Base-by-base conservation (phyloP, 2,888 invertebrate species). In the Anorthoa munda region DNA sequence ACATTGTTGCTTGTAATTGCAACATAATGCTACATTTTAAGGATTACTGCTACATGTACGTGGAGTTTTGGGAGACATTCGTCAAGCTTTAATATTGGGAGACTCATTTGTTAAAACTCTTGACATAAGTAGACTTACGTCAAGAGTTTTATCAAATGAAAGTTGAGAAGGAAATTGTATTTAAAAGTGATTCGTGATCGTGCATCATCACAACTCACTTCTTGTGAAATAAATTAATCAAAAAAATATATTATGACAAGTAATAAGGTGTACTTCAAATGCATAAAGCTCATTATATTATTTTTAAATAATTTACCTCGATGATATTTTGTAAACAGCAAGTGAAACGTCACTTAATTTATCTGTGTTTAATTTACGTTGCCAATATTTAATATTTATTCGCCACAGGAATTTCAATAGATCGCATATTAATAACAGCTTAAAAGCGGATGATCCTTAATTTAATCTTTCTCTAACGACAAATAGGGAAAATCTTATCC, bases 391-490 rank as follows among this genome's bases (percentile, higher is more conserved):
- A 48, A 53, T 69, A 53, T 53, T 76, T 63, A 64, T 13, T 51
- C 11, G 0, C 13, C n/a, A 51, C 1, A 46, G 7, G 15, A 18
- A 21, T 17, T 15, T 15, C 55, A 23, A 72, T 13, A 67, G 7
- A 55, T 55, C 17, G 53, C 17, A 53, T 58, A 63, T 66, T 61
- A 72, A 71, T 66, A 48, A 75, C 55, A 53, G 58, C 59, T 75
- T 74, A 76, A 74, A 45, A 77, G 12, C 18, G 56, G 72, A 75
- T 75, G 4, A 72, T 77, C 61, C 72, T 46, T 65, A 26, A 59
- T 59, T 51, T 51, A 4, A 31, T 65, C 31, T 58, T 66, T 56
- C 72, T 65, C 12, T 13, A 12, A 59, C 48, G 31, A 56, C 53
- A 55, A 46, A 61, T 23, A 74, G 45, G 15, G 45, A 69, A 71